Conservation (phyloP, 2,888 invertebrate species). For the Hypselothyrea guttata region DNA sequence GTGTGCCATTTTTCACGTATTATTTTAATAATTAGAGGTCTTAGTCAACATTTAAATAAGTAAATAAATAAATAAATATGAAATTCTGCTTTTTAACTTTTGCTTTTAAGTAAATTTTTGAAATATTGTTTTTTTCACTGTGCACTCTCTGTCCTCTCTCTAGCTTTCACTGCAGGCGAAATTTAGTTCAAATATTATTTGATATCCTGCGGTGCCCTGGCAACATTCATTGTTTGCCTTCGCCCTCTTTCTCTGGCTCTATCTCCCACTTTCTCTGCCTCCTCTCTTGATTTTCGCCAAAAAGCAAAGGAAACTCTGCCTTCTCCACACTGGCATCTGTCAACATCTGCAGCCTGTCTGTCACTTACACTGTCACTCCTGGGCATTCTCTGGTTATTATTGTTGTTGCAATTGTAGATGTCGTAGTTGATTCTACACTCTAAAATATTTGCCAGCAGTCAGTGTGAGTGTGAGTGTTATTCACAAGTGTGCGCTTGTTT, state of each 20-base stretch:
- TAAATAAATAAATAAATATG: too few relatives aligned
- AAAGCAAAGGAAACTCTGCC: conserved; percentile 43
- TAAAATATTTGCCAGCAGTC: not conserved
- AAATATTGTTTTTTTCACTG: too few relatives aligned
- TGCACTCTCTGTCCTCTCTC: not conserved
- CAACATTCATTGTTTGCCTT: conserved; percentile 68
- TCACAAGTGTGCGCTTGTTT: conserved; percentile 74
- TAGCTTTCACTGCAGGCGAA: conserved; percentile 27
- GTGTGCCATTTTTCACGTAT: too few relatives aligned
- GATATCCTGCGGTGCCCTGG: conserved; percentile 70
- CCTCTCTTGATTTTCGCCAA: conserved; percentile 22
- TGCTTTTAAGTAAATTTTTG: too few relatives aligned
- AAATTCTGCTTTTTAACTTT: too few relatives aligned
- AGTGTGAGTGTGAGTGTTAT: conserved; percentile 33
- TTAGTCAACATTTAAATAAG: too few relatives aligned
- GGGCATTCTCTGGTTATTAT: too few relatives aligned
- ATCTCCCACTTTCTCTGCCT: conserved; percentile 3
- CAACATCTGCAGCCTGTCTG: conserved; percentile 52
- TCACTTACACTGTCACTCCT: conserved; percentile 67
- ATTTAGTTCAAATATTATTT: conserved; percentile 72
- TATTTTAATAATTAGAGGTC: too few relatives aligned
- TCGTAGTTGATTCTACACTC: conserved; percentile 29
- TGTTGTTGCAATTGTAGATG: conserved; percentile 28
- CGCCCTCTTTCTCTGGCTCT: not conserved
- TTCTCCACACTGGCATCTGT: conserved; percentile 44